A percentile compares a stretch with the other conserved stretches of the same genome.
Evolutionary conservation across 2,797 vertebrate species (phyloP).

Genomic region (Dermochelys coriacea): DNA sequence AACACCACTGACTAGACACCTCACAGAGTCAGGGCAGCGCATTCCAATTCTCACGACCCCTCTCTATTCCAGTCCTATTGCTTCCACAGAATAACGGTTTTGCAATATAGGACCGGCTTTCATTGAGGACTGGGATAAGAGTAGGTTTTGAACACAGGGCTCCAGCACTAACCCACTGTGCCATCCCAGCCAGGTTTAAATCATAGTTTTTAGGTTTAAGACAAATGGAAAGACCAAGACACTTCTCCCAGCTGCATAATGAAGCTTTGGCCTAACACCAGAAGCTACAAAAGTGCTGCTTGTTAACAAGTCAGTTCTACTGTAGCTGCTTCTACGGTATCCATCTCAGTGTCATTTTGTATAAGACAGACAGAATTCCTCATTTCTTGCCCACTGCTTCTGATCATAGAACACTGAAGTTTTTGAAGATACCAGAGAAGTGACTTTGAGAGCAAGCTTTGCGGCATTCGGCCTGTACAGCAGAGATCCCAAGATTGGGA

Average conservation of each 20-base stretch:
- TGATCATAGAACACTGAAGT: not conserved
- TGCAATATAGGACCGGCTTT: not conserved
- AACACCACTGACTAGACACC: no score
- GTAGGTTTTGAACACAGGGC: not conserved
- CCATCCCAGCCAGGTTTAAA: not conserved
- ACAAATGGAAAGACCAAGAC: not conserved
- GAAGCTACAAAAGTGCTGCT: not conserved
- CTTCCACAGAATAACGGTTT: not conserved
- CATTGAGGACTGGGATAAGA: not conserved
- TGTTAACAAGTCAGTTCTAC: not conserved
- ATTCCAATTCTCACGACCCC: no score
- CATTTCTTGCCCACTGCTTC: not conserved
- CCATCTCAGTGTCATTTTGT: not conserved
- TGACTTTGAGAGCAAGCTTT: no score
- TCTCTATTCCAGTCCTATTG: no score
- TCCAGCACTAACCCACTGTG: not conserved
- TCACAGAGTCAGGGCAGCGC: no score
- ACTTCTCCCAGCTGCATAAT: fast-evolving
- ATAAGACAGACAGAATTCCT: not conserved
- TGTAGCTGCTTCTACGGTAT: not conserved
- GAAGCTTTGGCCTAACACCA: not conserved
- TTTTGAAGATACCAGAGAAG: not conserved
- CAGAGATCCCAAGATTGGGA: not conserved
- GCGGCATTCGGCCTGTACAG: not conserved
- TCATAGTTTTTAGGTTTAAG: not conserved